These are phyloP conservation scores for Meiosimyza decipiens DNA, from an alignment of 2,888 invertebrate species.

Conservation along the genomic window DNA sequence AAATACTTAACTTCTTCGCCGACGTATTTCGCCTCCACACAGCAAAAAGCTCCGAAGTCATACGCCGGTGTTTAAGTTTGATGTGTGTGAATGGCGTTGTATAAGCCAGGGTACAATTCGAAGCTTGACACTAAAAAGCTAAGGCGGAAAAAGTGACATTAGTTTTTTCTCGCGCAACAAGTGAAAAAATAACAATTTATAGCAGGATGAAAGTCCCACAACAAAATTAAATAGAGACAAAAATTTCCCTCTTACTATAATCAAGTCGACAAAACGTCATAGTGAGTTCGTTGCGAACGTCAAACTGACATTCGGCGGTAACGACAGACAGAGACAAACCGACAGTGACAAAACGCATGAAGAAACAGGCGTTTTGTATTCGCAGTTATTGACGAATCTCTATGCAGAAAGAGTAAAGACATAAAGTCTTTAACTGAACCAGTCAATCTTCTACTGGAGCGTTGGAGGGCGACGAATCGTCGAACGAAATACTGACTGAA, in stretches of 20 bases:
- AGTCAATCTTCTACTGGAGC: constrained; percentile 15
- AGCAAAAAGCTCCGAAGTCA: no score
- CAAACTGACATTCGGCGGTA: constrained; percentile 51
- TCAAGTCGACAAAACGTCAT: constrained; percentile 23
- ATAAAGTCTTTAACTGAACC: neutral
- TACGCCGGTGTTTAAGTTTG: no score
- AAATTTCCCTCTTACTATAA: constrained; percentile 14
- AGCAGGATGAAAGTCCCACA: neutral
- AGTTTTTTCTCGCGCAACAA: neutral
- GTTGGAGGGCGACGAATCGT: constrained; percentile 15
- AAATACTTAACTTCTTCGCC: no score
- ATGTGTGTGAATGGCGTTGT: neutral
- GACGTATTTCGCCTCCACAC: neutral
- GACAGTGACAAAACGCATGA: constrained; percentile 2
- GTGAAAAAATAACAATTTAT: neutral
- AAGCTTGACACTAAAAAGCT: no score
- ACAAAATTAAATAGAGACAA: neutral
- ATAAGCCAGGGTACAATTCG: no score
- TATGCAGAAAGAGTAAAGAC: constrained; percentile 5
- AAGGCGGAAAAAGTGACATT: neutral
- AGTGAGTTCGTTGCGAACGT: constrained; percentile 45
- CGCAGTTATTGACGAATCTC: constrained; percentile 11
- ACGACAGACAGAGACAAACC: constrained; percentile 42
- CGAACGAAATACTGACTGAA: constrained; percentile 27
- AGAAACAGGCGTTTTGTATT: constrained; percentile 2